Conservation (phyloP, 2,888 invertebrate species). For the Catonia carolina region DNA sequence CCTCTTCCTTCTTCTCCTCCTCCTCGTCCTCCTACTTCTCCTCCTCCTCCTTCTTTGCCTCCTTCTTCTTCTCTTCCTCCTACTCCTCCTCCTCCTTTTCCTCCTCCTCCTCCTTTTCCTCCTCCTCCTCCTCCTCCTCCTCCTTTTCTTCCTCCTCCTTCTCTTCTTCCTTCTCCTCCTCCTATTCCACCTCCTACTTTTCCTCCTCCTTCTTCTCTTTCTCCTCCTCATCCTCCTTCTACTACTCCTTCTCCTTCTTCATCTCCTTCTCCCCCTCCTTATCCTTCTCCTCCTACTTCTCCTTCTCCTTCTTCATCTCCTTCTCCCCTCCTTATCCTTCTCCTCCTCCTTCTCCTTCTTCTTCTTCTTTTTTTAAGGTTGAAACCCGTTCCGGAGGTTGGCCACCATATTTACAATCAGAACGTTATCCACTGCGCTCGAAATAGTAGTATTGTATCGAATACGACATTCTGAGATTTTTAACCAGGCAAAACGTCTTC, state of each 20-base stretch:
- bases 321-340: background rate
- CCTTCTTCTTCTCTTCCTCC: too few species aligned
- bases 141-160: constrained; percentile 3
- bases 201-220: background rate
- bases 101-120: background rate
- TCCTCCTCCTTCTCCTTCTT: background rate
- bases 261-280: background rate
- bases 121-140: background rate
- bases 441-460: too few species aligned
- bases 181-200: background rate
- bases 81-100: too few species aligned
- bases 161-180: background rate
- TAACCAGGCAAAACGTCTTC: too few species aligned
- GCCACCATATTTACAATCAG: too few species aligned
- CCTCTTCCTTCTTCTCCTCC: background rate
- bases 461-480: too few species aligned
- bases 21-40: background rate
- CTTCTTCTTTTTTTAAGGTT: background rate
- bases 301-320: too few species aligned
- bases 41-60: too few species aligned
- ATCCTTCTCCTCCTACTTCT: too few species aligned
- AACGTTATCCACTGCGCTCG: too few species aligned
- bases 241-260: background rate
- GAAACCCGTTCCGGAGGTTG: too few species aligned
- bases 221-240: constrained; percentile 20